phyloP scores from a whole-genome alignment of 2,797 vertebrate species.

The Choloepus didactylus region DNA sequence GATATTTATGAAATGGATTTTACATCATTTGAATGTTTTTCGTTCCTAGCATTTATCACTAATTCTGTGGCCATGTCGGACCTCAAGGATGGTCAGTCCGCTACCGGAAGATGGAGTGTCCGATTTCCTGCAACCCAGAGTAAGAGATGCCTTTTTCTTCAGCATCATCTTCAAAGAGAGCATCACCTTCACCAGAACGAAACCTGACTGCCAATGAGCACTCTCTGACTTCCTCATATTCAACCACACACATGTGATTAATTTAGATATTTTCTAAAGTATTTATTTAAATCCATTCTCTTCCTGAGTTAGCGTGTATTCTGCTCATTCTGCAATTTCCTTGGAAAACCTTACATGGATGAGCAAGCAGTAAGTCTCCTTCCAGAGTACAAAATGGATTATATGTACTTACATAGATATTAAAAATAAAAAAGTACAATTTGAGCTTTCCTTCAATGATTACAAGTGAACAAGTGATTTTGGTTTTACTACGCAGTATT shows the following conservation, averaged over 20 bases:
- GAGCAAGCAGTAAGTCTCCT: not conserved
- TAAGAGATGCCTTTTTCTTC: not conserved
- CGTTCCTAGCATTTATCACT: not conserved
- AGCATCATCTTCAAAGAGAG: not conserved
- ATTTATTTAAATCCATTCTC: constrained; percentile 70
- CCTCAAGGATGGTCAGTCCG: rapidly evolving
- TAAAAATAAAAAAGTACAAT: too few relatives aligned
- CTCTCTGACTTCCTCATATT: not conserved
- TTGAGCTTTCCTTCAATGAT: not conserved
- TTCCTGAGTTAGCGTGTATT: constrained; percentile 74
- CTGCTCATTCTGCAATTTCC: constrained; percentile 69
- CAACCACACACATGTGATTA: not conserved
- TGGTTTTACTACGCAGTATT: not conserved
- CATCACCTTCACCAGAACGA: not conserved
- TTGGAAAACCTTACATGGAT: not conserved
- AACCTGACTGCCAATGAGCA: not conserved
- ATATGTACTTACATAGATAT: not conserved
- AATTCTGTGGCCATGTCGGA: rapidly evolving
- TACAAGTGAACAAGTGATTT: not conserved
- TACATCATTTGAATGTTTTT: too few relatives aligned
- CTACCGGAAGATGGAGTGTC: not conserved
- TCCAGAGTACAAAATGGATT: not conserved
- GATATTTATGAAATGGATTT: not conserved
- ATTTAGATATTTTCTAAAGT: not conserved
- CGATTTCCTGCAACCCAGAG: rapidly evolving